Evolutionary conservation across 30 jellyfish, hydroid and myxozoan species (phyloP), one percentile per base, ranked within the genome.

Genomic region (Morbakka virulenta): DNA sequence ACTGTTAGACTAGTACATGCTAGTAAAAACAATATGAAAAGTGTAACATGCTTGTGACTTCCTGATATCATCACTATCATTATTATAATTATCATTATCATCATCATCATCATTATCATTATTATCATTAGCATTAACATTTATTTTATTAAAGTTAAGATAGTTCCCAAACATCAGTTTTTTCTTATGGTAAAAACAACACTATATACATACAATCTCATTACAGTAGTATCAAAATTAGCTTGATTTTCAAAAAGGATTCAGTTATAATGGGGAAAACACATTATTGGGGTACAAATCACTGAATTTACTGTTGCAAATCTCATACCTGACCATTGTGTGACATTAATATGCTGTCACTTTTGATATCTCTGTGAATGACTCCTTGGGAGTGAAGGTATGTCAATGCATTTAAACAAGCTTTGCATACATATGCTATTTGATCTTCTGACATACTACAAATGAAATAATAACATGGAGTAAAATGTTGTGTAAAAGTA

Each of bases 321-420:
- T n/a, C 72, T 34, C 81, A 0, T 21, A 92, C 98, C 96, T 92
- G 98, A 31, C 98, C 98, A 52, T 75, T 82, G 34, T 76, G 89
- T 0, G 98, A 92, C 67, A 92, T 70, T 3, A 92, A 83, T 6
- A 92, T 92, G 35, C 98, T 92, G 90, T 92, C 98, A 92, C 98
- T 92, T 52, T 92, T 92, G 3, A 92, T 90, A 79, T 92, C 98
- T 35, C 98, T 91, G 89, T 92, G 98, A 32, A 92, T 92, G 62
- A 92, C 98, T 33, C 98, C 98, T 80, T 92, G 98, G 12, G 96
- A 74, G 77, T 92, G 98, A 62, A 92, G 72, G 52, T 92, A 92
- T 25, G 95, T 79, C 85, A 92, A 81, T 28, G 96, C 98, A 25
- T 84, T 92, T 73, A 92, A 80, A 62, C 98, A 92, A 33, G 93